These are phyloP conservation scores for Toxotes lorentzi DNA, from an alignment of 2,797 vertebrate species.

Conservation along the genomic window DNA sequence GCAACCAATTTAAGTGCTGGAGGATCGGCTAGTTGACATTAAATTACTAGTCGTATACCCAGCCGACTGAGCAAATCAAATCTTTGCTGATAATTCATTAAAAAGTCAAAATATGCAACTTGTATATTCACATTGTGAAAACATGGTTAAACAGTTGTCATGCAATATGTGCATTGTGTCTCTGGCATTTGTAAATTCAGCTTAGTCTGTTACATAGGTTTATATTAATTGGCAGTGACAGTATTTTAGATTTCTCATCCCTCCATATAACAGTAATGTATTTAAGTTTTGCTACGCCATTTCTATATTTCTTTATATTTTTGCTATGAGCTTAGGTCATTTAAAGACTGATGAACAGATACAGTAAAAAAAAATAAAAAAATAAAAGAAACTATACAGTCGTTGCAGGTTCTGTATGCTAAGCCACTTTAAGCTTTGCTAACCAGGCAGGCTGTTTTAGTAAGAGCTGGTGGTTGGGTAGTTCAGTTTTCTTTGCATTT, in stretches of 20 bases:
- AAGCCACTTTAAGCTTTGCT: conserved; percentile 48
- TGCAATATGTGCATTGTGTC: conserved; percentile 40
- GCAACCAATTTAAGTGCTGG: conserved; percentile 20
- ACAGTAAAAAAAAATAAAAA: conserved; percentile 10
- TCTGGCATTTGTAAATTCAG: conserved; percentile 25
- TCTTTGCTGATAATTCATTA: conserved; percentile 8
- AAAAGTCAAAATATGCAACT: conserved; percentile 59
- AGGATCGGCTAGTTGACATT: conserved; percentile 11
- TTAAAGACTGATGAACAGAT: conserved; percentile 31
- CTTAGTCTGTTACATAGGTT: conserved; percentile 44
- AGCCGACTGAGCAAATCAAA: conserved; percentile 15
- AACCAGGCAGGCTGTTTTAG: conserved; percentile 27
- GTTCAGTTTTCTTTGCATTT: conserved; percentile 36
- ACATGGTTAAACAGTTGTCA: conserved; percentile 42
- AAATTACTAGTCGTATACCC: background rate
- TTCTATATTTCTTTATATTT: conserved; percentile 49
- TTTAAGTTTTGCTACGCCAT: conserved; percentile 36
- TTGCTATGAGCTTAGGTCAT: conserved; percentile 42
- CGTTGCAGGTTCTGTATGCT: conserved; percentile 36
- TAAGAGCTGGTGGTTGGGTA: conserved; percentile 36
- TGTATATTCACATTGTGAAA: conserved; percentile 37
- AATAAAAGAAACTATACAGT: conserved; percentile 36
- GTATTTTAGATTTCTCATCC: conserved; percentile 43
- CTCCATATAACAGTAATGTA: conserved; percentile 20
- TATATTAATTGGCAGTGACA: conserved; percentile 35